Percentiles rank a stretch among this genome's conserved stretches.
phyloP scores from a whole-genome alignment of 2,113 vertebrate genomes.

The Hippocampus comes region DNA sequence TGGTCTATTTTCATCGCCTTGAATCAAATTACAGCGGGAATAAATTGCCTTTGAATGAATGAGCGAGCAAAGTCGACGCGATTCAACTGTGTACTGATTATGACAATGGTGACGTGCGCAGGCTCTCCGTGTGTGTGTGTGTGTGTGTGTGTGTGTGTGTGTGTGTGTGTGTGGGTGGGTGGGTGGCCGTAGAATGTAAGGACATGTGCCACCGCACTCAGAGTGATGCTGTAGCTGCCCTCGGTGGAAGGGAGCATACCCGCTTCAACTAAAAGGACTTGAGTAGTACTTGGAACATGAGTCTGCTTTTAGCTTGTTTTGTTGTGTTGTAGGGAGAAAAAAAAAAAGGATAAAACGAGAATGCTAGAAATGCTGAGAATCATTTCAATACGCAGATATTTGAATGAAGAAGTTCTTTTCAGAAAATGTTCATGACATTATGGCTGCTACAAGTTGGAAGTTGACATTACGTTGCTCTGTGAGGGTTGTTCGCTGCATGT shows the following conservation, averaged over 20 bases:
- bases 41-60: neutral
- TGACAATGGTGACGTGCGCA: constrained; percentile 10
- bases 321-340: neutral
- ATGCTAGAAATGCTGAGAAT: too few relatives aligned
- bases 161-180: too few relatives aligned
- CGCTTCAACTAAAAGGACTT: neutral
- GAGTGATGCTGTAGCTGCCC: neutral
- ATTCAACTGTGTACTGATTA: constrained; percentile 28
- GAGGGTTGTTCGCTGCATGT: too few relatives aligned
- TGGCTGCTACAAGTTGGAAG: too few relatives aligned
- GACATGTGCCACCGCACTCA: neutral
- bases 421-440: too few relatives aligned
- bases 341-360: too few relatives aligned
- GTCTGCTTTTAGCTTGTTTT: neutral
- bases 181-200: neutral
- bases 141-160: neutral
- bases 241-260: neutral
- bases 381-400: too few relatives aligned
- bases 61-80: constrained; percentile 17
- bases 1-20: neutral
- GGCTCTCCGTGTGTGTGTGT: constrained; percentile 8
- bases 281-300: neutral
- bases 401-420: too few relatives aligned
- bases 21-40: neutral
- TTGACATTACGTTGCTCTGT: too few relatives aligned